Base-by-base conservation (phyloP, 2,797 vertebrate genomes). In the Dicrostonyx torquatus region DNA sequence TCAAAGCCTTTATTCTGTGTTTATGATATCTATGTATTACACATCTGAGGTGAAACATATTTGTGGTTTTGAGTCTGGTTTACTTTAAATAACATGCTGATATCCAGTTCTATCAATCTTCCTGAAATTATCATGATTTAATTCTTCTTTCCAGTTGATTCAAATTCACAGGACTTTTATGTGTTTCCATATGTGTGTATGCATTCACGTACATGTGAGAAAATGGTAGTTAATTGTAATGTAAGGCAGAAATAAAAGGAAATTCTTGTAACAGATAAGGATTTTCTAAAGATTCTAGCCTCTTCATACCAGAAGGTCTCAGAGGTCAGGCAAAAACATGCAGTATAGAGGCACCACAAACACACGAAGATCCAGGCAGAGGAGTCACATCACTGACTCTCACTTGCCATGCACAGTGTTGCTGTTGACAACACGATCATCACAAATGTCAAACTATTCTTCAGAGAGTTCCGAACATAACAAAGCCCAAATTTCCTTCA, bases 341-440 rank as follows among this genome's bases (percentile, higher is more conserved):
- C 15, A 80, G 11, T 82, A 18, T 73, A 84, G 73, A 79, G 78
- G 93, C 14, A 40, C 2, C 14, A 14, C 29, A 22, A 78, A 20
- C 31, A 26, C 66, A 60, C 45, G 40, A 17, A 89, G 60, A 76
- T 6, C 7, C 14, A 24, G 20, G 79, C 31, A 68, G 48, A 48
- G 31, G 8, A 68, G 40, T 75, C 87, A 55, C 15, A 88, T 91
- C 55, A 85, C 43, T 79, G 72, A 92, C 50, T 90, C 50, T 90
- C 48, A 73, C 2, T 90, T 90, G 60, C 66, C 29, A 48, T 80
- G 50, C 31, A 7, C 66, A 91, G 10, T 13, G 13, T 45, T 66
- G 29, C 80, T 92, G 48, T 75, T 17, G 14, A 66, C 89, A 95
- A 90, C 7, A 6, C 31, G 60, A 84, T 77, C 80, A 90, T 96